phyloP scores from a whole-genome alignment of 2,113 vertebrate genomes.

The Pseudonaja textilis region DNA sequence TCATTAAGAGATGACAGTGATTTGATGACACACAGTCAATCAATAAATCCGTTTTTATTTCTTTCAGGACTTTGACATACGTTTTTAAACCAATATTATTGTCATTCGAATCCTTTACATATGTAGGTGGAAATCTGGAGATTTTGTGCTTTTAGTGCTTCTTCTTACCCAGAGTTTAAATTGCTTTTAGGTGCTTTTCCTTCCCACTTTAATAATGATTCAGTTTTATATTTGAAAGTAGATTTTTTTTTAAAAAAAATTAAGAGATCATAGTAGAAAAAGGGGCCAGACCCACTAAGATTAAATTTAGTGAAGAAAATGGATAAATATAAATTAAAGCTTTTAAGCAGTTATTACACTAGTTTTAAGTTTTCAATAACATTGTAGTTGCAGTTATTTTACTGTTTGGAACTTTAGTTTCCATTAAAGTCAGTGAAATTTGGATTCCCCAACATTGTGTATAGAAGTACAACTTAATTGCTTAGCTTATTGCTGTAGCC shows the following conservation, averaged over 20 bases:
- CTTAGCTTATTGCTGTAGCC: background rate
- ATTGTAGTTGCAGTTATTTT: background rate
- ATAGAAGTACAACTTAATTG: background rate
- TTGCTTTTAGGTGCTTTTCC: background rate
- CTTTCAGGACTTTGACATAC: background rate
- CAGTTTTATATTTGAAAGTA: background rate
- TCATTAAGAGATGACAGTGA: background rate
- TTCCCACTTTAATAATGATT: background rate
- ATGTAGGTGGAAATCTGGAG: background rate
- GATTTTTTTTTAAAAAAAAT: background rate
- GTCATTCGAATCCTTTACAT: background rate
- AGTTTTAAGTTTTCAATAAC: background rate
- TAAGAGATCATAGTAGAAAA: background rate
- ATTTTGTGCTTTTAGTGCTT: background rate
- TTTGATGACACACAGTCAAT: background rate
- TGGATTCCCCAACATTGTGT: background rate
- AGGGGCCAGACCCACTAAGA: background rate
- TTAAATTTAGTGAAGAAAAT: background rate
- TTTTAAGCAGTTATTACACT: background rate
- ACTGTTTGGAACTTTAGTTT: background rate
- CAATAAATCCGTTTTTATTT: background rate
- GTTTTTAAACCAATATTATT: background rate
- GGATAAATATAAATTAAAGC: background rate
- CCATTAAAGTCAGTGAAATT: too few relatives aligned
- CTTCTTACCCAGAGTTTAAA: background rate